Evolutionary conservation across 2,113 vertebrate genomes (phyloP).

Genomic region (Ciconia stormi): DNA sequence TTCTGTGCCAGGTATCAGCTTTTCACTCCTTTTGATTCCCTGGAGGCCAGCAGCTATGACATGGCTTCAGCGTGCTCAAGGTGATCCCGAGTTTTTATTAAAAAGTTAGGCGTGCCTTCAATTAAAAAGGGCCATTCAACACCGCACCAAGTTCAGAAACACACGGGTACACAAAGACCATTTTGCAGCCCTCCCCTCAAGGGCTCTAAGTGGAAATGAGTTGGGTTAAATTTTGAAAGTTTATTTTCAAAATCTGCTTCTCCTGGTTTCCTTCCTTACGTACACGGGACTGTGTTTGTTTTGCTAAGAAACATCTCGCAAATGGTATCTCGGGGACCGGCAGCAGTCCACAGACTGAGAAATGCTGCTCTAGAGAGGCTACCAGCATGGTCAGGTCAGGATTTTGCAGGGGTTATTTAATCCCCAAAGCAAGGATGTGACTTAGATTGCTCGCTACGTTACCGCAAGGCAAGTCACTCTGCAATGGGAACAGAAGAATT

Average conservation of each 20-base stretch:
- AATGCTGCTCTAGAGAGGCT: background rate
- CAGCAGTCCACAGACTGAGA: background rate
- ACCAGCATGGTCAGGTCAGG: background rate
- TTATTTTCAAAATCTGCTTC: background rate
- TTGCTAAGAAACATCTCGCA: background rate
- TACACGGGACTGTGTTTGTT: background rate
- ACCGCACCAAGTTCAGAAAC: rapidly evolving
- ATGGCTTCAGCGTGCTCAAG: background rate
- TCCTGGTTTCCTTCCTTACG: background rate
- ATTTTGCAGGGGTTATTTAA: background rate
- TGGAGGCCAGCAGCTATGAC: background rate
- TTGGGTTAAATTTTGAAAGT: background rate
- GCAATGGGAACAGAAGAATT: background rate
- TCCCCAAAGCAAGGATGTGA: background rate
- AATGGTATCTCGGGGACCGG: rapidly evolving
- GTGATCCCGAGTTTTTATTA: background rate
- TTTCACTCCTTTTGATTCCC: background rate
- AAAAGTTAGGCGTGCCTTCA: background rate
- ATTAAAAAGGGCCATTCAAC: rapidly evolving
- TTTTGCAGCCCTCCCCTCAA: background rate
- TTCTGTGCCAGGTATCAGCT: background rate
- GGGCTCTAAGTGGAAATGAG: background rate
- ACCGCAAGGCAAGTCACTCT: background rate
- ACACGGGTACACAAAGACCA: rapidly evolving
- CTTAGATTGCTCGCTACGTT: rapidly evolving